Evolutionary conservation across 2,113 vertebrate species (phyloP), one percentile per base, ranked within the genome.

Genomic region (Pachyramphus minor): DNA sequence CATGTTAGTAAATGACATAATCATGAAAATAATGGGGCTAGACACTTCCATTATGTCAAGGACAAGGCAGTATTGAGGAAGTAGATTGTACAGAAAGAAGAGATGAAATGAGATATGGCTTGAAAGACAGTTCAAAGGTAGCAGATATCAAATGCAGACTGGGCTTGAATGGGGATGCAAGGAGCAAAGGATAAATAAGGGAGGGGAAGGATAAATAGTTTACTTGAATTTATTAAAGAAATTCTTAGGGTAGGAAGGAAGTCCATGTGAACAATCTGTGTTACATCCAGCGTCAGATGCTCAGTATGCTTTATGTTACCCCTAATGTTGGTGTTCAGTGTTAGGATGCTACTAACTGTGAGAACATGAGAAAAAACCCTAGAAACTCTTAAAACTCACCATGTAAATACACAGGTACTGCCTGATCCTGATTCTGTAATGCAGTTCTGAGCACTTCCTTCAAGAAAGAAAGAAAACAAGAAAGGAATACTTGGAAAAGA

Each of bases 201-300:
- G 31, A 87, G 13, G 44, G 23, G 6, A 27, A 8, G 11, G 22
- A 74, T 60, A 76, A 69, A 60, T 15, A 60, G 28, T 55, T 93
- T 24, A 14, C 24, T 24, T 76, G 52, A 69, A 52, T 73, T 50
- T 73, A 47, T 33, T 71, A 83, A 62, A 75, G 27, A 78, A 53
- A 71, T 55, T 41, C 11, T 53, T 41, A 52, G n/a, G 49, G 12
- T 80, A n/a, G n/a, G 35, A 72, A 25, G 35, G 16, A 82, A 79
- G 28, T 53, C 20, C 5, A 4, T 28, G 13, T 49, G 52, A 84
- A 41, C 1, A 0, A 63, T 6, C 18, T 62, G 11, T 44, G 59
- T 55, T 52, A 50, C 33, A 12, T 19, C 12, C 33, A 5, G 3
- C 6, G 11, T 22, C 0, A 0, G 6, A 14, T 89, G 21, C n/a